Evolutionary conservation across 2,888 invertebrate genomes (phyloP).

Genomic region (Onthophagus sagittarius): DNA sequence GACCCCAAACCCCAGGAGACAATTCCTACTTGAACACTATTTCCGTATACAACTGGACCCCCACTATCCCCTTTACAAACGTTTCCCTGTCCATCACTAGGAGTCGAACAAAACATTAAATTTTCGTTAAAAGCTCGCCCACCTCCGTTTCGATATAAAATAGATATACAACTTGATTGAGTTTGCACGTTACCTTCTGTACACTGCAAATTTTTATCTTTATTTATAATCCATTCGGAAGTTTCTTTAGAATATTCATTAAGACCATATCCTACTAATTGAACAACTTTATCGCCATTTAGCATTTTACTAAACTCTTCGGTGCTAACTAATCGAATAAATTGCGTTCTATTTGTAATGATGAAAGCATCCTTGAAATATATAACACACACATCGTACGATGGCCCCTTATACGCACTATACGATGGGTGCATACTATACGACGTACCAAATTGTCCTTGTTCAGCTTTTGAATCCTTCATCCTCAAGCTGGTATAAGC

Average conservation of each 20-base stretch:
- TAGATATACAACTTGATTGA: background rate
- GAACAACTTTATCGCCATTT: background rate
- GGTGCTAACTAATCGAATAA: background rate
- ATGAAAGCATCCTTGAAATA: background rate
- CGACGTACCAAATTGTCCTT: background rate
- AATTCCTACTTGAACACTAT: constrained; percentile 4
- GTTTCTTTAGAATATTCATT: background rate
- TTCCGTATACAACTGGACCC: background rate
- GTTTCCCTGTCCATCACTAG: background rate
- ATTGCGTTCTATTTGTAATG: background rate
- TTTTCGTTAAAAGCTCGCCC: background rate
- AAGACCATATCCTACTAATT: constrained; percentile 2
- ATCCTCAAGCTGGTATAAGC: background rate
- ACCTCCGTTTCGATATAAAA: background rate
- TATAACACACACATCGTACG: background rate
- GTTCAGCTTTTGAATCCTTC: background rate
- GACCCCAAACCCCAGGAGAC: background rate
- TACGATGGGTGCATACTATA: background rate
- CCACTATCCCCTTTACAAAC: constrained; percentile 4
- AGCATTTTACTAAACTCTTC: background rate
- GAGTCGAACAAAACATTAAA: constrained; percentile 1
- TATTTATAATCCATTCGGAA: background rate
- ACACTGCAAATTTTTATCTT: background rate
- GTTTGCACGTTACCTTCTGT: background rate
- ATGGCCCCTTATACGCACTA: background rate